Conservation (phyloP, 1,140 invertebrate species). For the Drosophila sturtevanti region DNA sequence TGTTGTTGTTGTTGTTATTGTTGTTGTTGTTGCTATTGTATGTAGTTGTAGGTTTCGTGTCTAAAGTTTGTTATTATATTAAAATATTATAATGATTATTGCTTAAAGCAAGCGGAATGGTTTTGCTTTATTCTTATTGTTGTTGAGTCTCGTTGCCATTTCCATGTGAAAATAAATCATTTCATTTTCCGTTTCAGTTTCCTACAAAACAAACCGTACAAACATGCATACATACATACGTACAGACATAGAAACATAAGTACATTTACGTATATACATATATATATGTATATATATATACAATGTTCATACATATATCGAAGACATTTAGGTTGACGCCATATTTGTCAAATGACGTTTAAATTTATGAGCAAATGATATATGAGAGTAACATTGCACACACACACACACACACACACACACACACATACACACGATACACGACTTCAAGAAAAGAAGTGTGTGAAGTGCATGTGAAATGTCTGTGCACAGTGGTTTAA, state of each 20-base stretch:
- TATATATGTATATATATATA: too few relatives aligned
- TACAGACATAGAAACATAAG: background rate
- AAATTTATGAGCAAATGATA: slow-evolving; percentile 49
- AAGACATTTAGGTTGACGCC: slow-evolving; percentile 63
- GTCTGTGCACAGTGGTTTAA: background rate
- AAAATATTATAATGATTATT: slow-evolving; percentile 60
- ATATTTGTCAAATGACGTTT: slow-evolving; percentile 60
- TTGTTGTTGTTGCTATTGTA: background rate
- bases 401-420: background rate
- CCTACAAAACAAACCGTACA: background rate
- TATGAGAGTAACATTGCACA: slow-evolving; percentile 44
- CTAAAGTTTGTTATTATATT: slow-evolving; percentile 60
- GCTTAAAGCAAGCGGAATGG: slow-evolving; percentile 9
- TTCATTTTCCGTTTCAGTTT: slow-evolving; percentile 35
- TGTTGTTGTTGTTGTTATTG: too few relatives aligned
- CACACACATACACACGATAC: slow-evolving; percentile 50
- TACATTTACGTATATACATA: background rate
- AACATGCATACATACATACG: background rate
- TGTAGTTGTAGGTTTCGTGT: slow-evolving; percentile 25
- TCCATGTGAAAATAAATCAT: slow-evolving; percentile 42
- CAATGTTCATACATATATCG: slow-evolving; percentile 19
- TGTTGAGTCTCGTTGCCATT: slow-evolving; percentile 1
- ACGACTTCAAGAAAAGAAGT: slow-evolving; percentile 33
- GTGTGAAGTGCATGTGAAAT: background rate
- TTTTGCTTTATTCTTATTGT: background rate